Conservation (phyloP, 2,113 vertebrate species). For the Phylloscopus trochilus region DNA sequence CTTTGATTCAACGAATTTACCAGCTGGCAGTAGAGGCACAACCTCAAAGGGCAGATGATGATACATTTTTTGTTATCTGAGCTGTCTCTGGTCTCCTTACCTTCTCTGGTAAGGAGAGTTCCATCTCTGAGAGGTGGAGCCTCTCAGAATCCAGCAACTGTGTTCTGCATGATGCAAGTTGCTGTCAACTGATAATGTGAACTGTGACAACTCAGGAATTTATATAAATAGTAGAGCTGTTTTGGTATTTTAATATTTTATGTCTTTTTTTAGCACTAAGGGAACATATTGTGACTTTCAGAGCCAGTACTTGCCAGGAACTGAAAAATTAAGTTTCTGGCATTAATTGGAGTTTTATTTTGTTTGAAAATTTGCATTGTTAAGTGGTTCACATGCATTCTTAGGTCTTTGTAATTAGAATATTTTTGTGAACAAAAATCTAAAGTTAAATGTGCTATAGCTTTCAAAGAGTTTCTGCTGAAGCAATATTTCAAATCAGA, state of each 20-base stretch:
- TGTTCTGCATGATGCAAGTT: background rate
- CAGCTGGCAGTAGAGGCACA: background rate
- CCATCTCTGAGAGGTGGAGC: background rate
- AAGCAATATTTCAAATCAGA: background rate
- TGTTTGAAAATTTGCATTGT: slow-evolving; percentile 8
- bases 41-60: background rate
- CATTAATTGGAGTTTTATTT: background rate
- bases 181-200: background rate
- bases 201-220: background rate
- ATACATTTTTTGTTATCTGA: background rate
- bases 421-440: background rate
- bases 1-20: background rate
- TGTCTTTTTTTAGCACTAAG: background rate
- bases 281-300: background rate
- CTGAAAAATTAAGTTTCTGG: background rate
- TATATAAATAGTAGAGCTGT: background rate
- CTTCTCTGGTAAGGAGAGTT: background rate
- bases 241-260: background rate
- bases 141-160: background rate
- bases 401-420: background rate
- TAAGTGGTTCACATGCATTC: background rate
- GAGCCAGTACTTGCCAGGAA: background rate
- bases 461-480: background rate
- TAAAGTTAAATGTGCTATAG: background rate
- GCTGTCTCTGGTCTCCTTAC: background rate